Evolutionary conservation across 2,113 vertebrate species (phyloP).

Genomic region (Bufo gargarizans): DNA sequence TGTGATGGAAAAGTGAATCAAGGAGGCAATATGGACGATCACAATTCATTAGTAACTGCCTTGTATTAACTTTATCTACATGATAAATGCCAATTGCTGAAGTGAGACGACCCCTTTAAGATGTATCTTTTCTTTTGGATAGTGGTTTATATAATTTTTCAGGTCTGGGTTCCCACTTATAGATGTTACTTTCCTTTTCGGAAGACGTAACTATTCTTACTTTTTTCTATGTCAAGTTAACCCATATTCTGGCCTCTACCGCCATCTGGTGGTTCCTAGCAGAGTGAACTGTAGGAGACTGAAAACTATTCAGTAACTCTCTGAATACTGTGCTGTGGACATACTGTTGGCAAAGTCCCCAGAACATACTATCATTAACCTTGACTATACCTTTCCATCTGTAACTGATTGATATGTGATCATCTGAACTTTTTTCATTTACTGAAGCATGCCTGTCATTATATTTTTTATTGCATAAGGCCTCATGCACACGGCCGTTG

Average conservation of each 20-base stretch:
- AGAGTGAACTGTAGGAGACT: not conserved
- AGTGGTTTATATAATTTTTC: not conserved
- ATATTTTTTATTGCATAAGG: too few species aligned
- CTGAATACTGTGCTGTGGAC: not conserved
- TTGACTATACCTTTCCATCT: not conserved
- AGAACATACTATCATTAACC: not conserved
- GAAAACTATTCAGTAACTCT: too few species aligned
- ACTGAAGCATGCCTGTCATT: too few species aligned
- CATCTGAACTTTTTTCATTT: not conserved
- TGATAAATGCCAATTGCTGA: too few species aligned
- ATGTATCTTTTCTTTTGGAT: not conserved
- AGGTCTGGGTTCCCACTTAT: constrained; percentile 17
- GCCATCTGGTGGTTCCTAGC: constrained; percentile 20
- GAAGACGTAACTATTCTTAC: not conserved
- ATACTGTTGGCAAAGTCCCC: not conserved
- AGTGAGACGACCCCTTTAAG: too few species aligned
- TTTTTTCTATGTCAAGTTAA: not conserved
- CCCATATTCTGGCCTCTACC: not conserved
- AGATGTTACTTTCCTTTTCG: not conserved
- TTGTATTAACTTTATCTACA: too few species aligned
- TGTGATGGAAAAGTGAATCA: too few species aligned
- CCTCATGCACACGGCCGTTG: too few species aligned
- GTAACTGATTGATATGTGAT: not conserved
- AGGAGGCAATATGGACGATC: too few species aligned
- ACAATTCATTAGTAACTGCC: too few species aligned